These are phyloP conservation scores for Triplophysa dalaica DNA, from an alignment of 2,113 vertebrate genomes.

Conservation along the genomic window DNA sequence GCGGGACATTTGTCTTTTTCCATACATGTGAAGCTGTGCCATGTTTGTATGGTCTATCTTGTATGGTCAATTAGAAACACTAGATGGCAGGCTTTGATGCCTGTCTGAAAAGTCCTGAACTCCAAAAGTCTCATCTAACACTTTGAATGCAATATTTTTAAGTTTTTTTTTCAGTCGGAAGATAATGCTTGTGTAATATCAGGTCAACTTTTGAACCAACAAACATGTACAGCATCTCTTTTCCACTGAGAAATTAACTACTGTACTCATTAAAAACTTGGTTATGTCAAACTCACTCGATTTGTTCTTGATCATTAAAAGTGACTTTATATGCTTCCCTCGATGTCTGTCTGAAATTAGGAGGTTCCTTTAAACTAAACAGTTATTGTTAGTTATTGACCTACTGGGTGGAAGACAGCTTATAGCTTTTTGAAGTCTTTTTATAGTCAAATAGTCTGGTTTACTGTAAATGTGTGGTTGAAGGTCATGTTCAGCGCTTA, in stretches of 20 bases:
- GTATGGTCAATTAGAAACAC: constrained; percentile 20
- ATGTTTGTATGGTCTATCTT: neutral
- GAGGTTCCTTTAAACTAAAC: too few species aligned
- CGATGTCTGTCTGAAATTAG: too few species aligned
- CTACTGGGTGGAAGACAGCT: neutral
- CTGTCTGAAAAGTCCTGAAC: neutral
- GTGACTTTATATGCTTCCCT: too few species aligned
- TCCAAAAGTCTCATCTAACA: neutral
- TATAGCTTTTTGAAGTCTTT: neutral
- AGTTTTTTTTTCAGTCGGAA: too few species aligned
- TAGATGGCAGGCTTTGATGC: constrained; percentile 33
- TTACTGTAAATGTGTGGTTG: constrained; percentile 9
- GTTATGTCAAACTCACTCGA: too few species aligned
- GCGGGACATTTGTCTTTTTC: constrained; percentile 7
- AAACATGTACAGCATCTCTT: too few species aligned
- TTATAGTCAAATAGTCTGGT: neutral
- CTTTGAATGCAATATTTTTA: neutral
- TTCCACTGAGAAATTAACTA: too few species aligned
- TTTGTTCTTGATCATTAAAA: too few species aligned
- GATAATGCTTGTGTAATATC: too few species aligned
- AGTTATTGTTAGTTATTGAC: too few species aligned
- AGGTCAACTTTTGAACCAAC: too few species aligned
- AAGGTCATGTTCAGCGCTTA: neutral
- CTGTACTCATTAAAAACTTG: too few species aligned
- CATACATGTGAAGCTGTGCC: constrained; percentile 9